A percentile compares a stretch with the other conserved stretches of the same genome.
phyloP scores from a whole-genome alignment of 1,140 invertebrate species.

The Drosophila tropicalis region DNA sequence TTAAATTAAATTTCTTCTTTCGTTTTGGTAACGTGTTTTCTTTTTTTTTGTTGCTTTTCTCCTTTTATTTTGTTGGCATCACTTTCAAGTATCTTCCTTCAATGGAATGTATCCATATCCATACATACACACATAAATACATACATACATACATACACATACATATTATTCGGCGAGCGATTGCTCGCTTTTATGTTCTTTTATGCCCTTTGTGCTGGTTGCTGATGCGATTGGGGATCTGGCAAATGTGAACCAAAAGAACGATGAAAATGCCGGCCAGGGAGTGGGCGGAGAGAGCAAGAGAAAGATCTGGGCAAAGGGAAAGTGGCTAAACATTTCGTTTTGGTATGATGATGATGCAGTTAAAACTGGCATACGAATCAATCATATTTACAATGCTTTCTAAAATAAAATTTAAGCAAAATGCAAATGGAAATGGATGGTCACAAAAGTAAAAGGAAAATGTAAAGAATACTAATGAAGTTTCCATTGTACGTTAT shows the following conservation, averaged over 20 bases:
- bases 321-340: not conserved
- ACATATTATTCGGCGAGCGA: conserved; percentile 67
- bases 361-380: not conserved
- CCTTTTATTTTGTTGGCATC: conserved; percentile 24
- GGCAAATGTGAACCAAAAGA: conserved; percentile 9
- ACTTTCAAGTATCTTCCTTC: conserved; percentile 67
- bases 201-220: conserved; percentile 58
- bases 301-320: no score
- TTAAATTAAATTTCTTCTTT: conserved; percentile 82
- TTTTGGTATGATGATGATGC: conserved; percentile 12
- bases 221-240: conserved; percentile 65
- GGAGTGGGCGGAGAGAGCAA: not conserved
- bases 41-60: conserved; percentile 13
- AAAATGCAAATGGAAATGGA: not conserved
- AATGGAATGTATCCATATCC: conserved; percentile 54
- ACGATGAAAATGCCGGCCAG: not conserved
- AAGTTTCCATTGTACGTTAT: not conserved
- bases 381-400: conserved; percentile 17
- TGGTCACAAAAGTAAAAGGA: not conserved
- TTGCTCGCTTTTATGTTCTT: conserved; percentile 63
- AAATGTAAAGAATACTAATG: not conserved
- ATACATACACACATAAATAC: not conserved
- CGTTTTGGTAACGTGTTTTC: conserved; percentile 39
- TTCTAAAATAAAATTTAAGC: not conserved
- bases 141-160: conserved; percentile 8